phyloP scores from a whole-genome alignment of 2,888 invertebrate genomes.

The Melipona beecheii region DNA sequence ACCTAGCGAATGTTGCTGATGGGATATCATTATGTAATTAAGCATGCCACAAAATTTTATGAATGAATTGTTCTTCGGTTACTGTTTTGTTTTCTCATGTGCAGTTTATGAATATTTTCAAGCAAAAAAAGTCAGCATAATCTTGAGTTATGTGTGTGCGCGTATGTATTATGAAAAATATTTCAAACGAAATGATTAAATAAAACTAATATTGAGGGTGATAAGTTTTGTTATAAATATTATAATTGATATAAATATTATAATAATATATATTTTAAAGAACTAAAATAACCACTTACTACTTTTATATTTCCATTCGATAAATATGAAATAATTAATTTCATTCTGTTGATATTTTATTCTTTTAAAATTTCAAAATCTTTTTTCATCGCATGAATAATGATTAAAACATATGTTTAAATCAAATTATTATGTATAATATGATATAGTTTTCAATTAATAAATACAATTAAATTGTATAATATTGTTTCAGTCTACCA shows the following conservation, averaged over 20 bases:
- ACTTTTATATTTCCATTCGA: not conserved
- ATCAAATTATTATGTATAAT: not conserved
- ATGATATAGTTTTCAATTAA: not conserved
- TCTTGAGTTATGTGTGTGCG: not conserved
- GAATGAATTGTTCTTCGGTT: no score
- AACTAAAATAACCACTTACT: not conserved
- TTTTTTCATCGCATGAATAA: no score
- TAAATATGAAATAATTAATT: not conserved
- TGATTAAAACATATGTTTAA: not conserved
- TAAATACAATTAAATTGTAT: not conserved
- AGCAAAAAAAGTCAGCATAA: no score
- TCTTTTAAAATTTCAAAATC: not conserved
- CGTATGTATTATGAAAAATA: not conserved
- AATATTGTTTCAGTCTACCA: accelerated
- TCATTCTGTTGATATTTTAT: not conserved
- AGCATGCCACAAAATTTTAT: no score
- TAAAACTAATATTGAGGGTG: not conserved
- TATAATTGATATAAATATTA: not conserved
- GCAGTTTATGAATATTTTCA: no score
- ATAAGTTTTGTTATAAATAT: not conserved
- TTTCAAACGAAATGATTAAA: not conserved
- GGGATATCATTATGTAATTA: no score
- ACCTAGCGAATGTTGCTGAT: no score
- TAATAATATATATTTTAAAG: not conserved
- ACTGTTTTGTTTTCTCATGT: no score